Evolutionary conservation across 2,113 vertebrate species (phyloP), one percentile per base, ranked within the genome.

Genomic region (Grus americana): DNA sequence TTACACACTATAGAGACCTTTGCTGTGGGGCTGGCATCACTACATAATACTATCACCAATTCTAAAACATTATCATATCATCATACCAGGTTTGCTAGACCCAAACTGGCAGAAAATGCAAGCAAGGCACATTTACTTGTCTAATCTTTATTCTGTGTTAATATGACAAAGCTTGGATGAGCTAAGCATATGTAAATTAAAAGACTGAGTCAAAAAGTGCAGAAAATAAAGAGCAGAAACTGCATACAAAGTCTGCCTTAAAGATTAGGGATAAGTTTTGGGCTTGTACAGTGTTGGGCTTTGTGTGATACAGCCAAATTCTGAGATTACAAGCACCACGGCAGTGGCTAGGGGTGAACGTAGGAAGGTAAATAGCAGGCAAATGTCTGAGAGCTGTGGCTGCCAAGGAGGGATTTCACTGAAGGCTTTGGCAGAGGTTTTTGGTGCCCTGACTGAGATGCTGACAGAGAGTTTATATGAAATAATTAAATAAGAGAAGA

Each of bases 301-400:
- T 78, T 52, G 26, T 59, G n/a, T 67, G 38, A 55, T 59, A 40
- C 11, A 73, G 1, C 5, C 42, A 86, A 71, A 92, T 58, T 84
- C 73, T 78, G 72, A 46, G 62, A 79, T 50, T 22, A 32, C 0
- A 18, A 87, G 29, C 59, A n/a, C 57, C 36, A 63, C 0, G 2
- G 26, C 0, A 0, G 32, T 57, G n/a, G 36, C 34, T 79, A 68
- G 23, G 44, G 15, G 12, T 49, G 11, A 90, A 4, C 40, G n/a
- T 61, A 40, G 22, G 36, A 96, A 97, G 59, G 70, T 93, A 97
- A 96, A 92, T 49, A 91, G 42, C 18, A 93, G 95, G 44, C 4
- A 88, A 74, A 95, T 93, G 91, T 87, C 90, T 79, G 70, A 95
- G 52, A 88, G 34, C 57, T 91, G 18, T 32, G 32, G 52, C 52